A percentile compares a stretch with the other conserved stretches of the same genome.
phyloP scores from a whole-genome alignment of 2,888 invertebrate species.

The Formica aserva region DNA sequence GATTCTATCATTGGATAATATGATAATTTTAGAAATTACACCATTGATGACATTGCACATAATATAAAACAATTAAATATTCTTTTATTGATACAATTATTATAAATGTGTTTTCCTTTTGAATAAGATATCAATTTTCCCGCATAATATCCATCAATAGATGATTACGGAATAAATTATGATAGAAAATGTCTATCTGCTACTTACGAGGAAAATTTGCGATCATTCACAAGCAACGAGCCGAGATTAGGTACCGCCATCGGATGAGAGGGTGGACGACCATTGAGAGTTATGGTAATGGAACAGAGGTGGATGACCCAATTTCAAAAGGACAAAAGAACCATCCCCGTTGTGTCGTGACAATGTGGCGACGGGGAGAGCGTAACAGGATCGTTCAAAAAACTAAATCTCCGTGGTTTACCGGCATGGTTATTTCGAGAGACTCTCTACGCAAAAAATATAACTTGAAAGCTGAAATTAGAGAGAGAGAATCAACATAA shows the following conservation, averaged over 20 bases:
- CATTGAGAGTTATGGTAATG: constrained; percentile 58
- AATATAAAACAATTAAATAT: not conserved
- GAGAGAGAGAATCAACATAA: not conserved
- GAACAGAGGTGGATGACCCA: constrained; percentile 50
- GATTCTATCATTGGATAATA: not conserved
- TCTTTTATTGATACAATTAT: not conserved
- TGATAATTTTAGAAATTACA: not conserved
- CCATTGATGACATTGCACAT: not conserved
- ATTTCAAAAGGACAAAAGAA: constrained; percentile 53
- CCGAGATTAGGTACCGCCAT: constrained; percentile 45
- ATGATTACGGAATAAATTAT: not conserved
- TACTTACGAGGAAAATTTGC: constrained; percentile 36
- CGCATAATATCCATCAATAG: not conserved
- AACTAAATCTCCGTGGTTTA: not conserved
- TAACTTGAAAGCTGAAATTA: constrained; percentile 1
- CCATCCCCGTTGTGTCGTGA: constrained; percentile 21
- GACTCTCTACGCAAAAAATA: not conserved
- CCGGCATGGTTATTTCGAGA: not conserved
- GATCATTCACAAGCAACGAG: constrained; percentile 23
- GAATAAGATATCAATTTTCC: not conserved
- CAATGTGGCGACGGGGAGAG: constrained; percentile 26
- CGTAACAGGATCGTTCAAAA: constrained; percentile 21
- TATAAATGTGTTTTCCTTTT: not conserved
- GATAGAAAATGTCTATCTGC: not conserved
- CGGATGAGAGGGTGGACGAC: constrained; percentile 31